Conservation (phyloP, 2,888 invertebrate species). For the Agrotis exclamationis region DNA sequence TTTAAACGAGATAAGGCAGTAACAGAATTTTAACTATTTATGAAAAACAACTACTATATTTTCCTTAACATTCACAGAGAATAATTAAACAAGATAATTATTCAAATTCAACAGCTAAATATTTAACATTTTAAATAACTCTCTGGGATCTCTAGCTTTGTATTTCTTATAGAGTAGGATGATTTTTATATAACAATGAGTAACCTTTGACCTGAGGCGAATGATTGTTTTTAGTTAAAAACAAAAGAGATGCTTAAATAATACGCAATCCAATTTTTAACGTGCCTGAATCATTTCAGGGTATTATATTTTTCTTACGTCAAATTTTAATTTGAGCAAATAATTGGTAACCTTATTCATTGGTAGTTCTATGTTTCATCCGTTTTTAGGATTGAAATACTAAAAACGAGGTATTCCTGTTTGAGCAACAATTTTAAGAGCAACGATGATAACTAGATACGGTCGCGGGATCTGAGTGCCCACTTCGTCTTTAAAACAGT, state of each 20-base stretch:
- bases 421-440: no score
- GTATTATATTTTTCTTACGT: background rate
- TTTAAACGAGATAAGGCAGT: background rate
- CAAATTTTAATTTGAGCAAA: no score
- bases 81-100: background rate
- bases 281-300: background rate
- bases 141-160: background rate
- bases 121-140: background rate
- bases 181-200: slow-evolving; percentile 3
- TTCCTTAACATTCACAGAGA: background rate
- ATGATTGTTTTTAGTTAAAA: slow-evolving; percentile 6
- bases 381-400: no score
- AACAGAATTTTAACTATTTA: background rate
- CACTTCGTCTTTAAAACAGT: no score
- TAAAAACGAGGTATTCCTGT: no score
- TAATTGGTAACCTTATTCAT: no score
- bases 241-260: slow-evolving; percentile 12
- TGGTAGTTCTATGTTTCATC: no score
- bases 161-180: background rate
- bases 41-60: background rate
- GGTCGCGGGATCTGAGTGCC: no score
- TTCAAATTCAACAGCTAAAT: background rate
- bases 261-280: background rate
- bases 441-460: no score
- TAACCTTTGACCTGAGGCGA: slow-evolving; percentile 6